Evolutionary conservation across 2,888 invertebrate genomes (phyloP).

Genomic region (Polymixis flavicincta): DNA sequence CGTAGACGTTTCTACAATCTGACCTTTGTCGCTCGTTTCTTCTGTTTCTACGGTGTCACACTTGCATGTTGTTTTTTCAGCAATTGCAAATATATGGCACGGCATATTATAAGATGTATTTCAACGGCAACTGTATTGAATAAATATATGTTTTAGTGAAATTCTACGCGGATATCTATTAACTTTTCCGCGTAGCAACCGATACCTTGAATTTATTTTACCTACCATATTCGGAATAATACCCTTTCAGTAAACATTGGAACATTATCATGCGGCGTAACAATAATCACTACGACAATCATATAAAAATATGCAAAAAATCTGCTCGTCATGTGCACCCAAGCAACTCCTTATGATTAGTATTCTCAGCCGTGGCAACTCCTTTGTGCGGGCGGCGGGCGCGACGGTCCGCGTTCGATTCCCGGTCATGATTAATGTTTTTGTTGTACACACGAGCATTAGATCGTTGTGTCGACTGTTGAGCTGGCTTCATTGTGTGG

Average conservation of each 20-base stretch:
- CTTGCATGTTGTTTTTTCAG: neutral
- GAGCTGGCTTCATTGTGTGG: conserved; percentile 33
- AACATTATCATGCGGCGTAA: neutral
- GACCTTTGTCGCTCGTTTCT: neutral
- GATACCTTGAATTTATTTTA: too few relatives aligned
- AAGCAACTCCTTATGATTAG: conserved; percentile 6
- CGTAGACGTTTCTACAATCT: neutral
- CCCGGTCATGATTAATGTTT: conserved; percentile 61
- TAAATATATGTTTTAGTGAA: neutral
- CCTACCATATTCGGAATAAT: neutral
- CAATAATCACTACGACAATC: neutral
- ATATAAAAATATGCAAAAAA: neutral
- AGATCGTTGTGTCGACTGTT: conserved; percentile 16
- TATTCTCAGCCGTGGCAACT: conserved; percentile 24
- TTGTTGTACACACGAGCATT: conserved; percentile 40
- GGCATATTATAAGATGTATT: too few relatives aligned
- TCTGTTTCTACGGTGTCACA: neutral
- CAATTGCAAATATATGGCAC: neutral
- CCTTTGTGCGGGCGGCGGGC: conserved; percentile 31
- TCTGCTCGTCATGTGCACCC: neutral
- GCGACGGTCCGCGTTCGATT: conserved; percentile 54
- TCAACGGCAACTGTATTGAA: too few relatives aligned
- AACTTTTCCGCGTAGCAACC: neutral
- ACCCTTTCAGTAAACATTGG: neutral
- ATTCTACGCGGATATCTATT: neutral